Conservation (phyloP, 1,140 invertebrate genomes). For the Dolichoris vasculosae region DNA sequence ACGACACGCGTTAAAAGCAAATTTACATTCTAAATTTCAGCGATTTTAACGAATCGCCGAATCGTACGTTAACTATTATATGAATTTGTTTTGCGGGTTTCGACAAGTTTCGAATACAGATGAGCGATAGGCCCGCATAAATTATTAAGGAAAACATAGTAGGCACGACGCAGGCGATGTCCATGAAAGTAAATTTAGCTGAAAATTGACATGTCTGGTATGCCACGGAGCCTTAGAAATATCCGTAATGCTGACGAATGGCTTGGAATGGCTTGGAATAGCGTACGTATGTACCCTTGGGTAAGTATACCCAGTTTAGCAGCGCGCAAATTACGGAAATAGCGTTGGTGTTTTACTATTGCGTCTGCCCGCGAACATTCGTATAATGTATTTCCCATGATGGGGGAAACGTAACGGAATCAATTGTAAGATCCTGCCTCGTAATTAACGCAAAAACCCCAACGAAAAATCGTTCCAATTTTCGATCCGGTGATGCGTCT, state of each 20-base stretch:
- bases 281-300: neutral
- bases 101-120: neutral
- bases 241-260: neutral
- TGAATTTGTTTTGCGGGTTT: neutral
- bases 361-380: neutral
- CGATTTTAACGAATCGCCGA: too few species aligned
- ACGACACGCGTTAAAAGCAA: too few species aligned
- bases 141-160: neutral
- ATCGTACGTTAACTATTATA: neutral
- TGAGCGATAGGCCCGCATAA: neutral
- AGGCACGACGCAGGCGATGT: neutral
- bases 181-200: slow-evolving; percentile 3
- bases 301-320: neutral
- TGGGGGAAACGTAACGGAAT: neutral
- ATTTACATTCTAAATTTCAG: too few species aligned
- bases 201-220: neutral
- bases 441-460: neutral
- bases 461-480: neutral
- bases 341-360: neutral
- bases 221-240: neutral
- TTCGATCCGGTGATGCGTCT: neutral
- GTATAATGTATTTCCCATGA: neutral
- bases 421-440: too few species aligned
- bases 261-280: neutral
- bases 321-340: neutral